Conservation (phyloP, 2,113 vertebrate genomes). For the Brevimyrus niger region DNA sequence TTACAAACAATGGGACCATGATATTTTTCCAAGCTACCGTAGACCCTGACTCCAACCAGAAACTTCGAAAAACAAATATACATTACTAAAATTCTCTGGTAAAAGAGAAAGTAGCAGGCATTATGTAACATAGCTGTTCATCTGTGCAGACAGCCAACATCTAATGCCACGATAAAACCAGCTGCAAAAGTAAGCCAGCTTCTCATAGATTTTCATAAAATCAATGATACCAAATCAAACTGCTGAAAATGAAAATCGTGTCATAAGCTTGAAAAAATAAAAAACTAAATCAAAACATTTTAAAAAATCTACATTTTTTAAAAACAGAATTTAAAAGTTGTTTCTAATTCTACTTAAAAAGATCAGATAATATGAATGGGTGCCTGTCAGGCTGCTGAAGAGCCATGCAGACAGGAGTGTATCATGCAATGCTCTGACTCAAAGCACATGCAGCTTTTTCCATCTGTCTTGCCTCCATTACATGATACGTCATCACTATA, state of each 20-base stretch:
- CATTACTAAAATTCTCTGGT: not conserved
- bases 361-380: not conserved
- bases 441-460: conserved; percentile 14
- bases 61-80: not conserved
- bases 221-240: not conserved
- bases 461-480: not conserved
- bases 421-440: not conserved
- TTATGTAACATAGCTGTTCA: not conserved
- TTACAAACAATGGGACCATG: not conserved
- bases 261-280: not conserved
- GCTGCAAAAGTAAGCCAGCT: not conserved
- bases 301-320: not conserved
- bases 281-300: not conserved
- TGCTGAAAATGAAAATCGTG: not conserved
- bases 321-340: not conserved
- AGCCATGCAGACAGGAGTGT: not conserved
- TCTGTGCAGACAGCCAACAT: not conserved
- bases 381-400: not conserved
- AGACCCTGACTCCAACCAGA: not conserved
- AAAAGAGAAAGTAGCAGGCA: not conserved
- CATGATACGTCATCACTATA: conserved; percentile 16
- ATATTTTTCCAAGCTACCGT: not conserved
- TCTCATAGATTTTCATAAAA: not conserved
- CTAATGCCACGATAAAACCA: not conserved
- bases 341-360: not conserved